Percentiles rank a stretch among this genome's conserved stretches.
These are phyloP conservation scores for Tetragonula carbonaria DNA, from an alignment of 2,888 invertebrate genomes.

Conservation along the genomic window DNA sequence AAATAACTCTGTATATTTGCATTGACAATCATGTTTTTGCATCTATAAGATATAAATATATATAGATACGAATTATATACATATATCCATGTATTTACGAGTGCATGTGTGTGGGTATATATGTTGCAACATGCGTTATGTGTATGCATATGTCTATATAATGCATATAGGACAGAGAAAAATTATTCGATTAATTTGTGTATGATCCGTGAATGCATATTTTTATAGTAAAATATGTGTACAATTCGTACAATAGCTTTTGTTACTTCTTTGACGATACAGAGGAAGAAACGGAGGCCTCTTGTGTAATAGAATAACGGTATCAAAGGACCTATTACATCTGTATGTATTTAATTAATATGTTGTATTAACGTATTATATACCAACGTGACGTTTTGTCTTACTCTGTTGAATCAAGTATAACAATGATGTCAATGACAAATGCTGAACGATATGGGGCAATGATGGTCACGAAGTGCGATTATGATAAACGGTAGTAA, in stretches of 20 bases:
- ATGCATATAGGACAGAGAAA: slow-evolving; percentile 17
- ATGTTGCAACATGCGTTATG: slow-evolving; percentile 54
- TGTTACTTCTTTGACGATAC: slow-evolving; percentile 15
- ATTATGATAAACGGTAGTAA: slow-evolving; percentile 14
- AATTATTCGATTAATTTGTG: slow-evolving; percentile 25
- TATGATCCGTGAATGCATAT: slow-evolving; percentile 20
- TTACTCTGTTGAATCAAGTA: slow-evolving; percentile 70
- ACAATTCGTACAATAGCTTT: slow-evolving; percentile 41
- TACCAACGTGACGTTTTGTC: slow-evolving; percentile 71
- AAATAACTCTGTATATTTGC: slow-evolving; percentile 82
- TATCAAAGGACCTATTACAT: slow-evolving; percentile 60
- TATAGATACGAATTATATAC: slow-evolving; percentile 53
- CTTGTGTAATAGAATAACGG: neutral
- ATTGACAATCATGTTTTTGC: slow-evolving; percentile 77
- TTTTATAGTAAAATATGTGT: slow-evolving; percentile 45
- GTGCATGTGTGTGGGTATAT: neutral
- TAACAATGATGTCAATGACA: slow-evolving; percentile 25
- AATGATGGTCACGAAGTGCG: slow-evolving; percentile 2
- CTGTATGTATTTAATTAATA: slow-evolving; percentile 82
- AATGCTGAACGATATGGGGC: neutral
- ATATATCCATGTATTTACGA: slow-evolving; percentile 47
- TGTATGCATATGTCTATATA: slow-evolving; percentile 29
- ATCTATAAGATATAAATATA: slow-evolving; percentile 67
- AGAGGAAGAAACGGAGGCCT: slow-evolving; percentile 6
- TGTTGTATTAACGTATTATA: slow-evolving; percentile 80